Evolutionary conservation across 2,113 vertebrate species (phyloP).

Genomic region (Perognathus longimembris): DNA sequence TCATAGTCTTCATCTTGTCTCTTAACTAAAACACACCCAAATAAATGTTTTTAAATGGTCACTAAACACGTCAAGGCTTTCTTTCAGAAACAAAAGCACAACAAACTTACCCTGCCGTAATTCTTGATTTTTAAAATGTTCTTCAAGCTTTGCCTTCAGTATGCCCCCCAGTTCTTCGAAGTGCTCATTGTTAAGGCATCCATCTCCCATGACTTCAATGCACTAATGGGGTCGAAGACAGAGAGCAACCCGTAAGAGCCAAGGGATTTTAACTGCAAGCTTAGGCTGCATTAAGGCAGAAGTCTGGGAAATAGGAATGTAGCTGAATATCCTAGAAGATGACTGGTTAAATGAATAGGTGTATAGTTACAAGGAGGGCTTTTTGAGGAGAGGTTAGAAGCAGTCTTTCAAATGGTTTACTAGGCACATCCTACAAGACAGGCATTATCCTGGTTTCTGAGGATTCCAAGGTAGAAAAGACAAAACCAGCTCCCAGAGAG

Average conservation of each 20-base stretch:
- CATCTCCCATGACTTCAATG: conserved; percentile 98
- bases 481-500: neutral
- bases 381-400: neutral
- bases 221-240: conserved; percentile 86
- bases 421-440: neutral
- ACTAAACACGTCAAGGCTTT: conserved; percentile 12
- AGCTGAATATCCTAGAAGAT: neutral
- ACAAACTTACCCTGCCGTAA: conserved; percentile 92
- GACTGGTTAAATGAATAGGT: neutral
- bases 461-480: neutral
- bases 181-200: conserved; percentile 97
- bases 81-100: conserved; percentile 30
- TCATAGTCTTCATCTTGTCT: conserved; percentile 99
- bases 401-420: neutral
- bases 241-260: conserved; percentile 4
- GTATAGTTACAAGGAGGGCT: neutral
- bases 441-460: neutral
- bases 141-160: conserved; percentile 96
- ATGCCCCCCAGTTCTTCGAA: conserved; percentile 98
- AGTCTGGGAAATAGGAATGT: neutral
- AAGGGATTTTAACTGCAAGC: conserved; percentile 21
- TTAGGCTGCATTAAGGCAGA: conserved; percentile 27
- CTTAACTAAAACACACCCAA: conserved; percentile 91
- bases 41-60: conserved; percentile 65
- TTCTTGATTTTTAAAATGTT: conserved; percentile 99